Conservation (phyloP, 2,113 vertebrate species). For the Chlorodrepanis virens region DNA sequence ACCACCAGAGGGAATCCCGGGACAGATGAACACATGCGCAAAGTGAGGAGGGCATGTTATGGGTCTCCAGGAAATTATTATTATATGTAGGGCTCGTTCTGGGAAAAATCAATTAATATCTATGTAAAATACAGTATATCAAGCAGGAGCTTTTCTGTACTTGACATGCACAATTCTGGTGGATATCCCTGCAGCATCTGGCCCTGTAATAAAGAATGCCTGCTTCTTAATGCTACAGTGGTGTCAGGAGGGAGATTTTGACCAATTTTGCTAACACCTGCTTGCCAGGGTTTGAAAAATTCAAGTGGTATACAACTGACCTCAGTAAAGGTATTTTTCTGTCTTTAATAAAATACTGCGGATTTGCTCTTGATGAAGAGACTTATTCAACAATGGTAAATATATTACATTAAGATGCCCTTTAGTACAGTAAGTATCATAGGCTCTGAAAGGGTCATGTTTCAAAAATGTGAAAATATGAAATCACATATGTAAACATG, state of each 20-base stretch:
- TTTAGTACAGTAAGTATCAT: background rate
- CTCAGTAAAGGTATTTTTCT: background rate
- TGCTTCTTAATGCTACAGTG: background rate
- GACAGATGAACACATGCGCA: background rate
- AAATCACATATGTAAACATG: background rate
- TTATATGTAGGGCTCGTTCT: background rate
- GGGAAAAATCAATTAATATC: background rate
- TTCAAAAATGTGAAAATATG: background rate
- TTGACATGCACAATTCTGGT: background rate
- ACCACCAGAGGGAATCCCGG: background rate
- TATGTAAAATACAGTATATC: background rate
- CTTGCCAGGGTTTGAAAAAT: background rate
- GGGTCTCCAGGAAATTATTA: background rate
- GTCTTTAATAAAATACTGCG: background rate
- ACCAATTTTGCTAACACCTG: background rate
- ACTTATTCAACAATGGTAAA: background rate
- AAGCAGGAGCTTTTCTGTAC: background rate
- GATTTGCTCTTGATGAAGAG: background rate
- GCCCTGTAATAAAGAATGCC: background rate
- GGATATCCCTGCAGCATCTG: background rate
- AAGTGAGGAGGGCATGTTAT: accelerated
- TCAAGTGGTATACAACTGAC: background rate
- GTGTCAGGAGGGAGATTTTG: background rate
- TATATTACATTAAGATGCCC: background rate
- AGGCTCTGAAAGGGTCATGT: background rate